phyloP scores from a whole-genome alignment of 2,113 vertebrate species.

The Zootoca vivipara region DNA sequence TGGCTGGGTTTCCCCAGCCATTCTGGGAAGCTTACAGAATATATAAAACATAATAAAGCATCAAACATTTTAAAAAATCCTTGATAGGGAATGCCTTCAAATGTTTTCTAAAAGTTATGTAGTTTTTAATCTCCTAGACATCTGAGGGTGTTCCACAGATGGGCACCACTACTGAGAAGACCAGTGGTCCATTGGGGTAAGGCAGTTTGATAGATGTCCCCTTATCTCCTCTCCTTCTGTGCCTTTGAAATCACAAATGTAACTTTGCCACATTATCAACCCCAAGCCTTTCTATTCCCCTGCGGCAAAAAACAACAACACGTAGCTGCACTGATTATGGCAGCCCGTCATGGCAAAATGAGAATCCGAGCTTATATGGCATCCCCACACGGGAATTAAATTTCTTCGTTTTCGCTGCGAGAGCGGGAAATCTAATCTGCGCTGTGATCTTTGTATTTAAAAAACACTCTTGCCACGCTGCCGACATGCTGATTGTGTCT shows the following conservation, averaged over 20 bases:
- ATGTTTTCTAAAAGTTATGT: no score
- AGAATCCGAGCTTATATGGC: not conserved
- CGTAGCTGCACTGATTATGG: not conserved
- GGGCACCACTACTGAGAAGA: no score
- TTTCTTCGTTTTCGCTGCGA: slow-evolving; percentile 6
- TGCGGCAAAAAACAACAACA: not conserved
- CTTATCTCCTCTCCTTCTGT: not conserved
- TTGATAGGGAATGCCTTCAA: no score
- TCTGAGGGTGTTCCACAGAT: no score
- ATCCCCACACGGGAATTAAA: slow-evolving; percentile 1
- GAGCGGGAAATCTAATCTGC: not conserved
- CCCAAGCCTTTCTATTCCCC: not conserved
- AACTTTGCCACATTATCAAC: not conserved
- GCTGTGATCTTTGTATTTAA: slow-evolving; percentile 4
- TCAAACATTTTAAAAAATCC: no score
- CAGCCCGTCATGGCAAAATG: not conserved
- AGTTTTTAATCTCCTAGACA: no score
- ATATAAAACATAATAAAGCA: no score
- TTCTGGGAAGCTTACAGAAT: no score
- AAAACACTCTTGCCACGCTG: not conserved
- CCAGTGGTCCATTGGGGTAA: no score
- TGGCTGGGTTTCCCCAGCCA: no score
- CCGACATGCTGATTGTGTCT: not conserved
- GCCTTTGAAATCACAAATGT: not conserved
- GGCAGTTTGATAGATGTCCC: not conserved